Evolutionary conservation across 2,113 vertebrate genomes (phyloP), one percentile per base, ranked within the genome.

Genomic region (Pangasianodon hypophthalmus): DNA sequence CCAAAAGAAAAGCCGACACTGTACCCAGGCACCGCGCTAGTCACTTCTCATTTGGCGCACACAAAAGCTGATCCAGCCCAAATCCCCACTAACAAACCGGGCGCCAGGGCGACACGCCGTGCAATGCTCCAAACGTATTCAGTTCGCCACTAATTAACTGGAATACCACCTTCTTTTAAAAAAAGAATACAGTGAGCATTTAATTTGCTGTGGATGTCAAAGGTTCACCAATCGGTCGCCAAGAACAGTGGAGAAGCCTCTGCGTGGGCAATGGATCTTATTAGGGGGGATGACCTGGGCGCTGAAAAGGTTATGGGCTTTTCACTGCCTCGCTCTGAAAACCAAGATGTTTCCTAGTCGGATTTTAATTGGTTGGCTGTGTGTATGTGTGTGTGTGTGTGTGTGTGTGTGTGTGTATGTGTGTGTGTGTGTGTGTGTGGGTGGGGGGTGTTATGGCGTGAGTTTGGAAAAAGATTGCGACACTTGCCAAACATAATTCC

Each of bases 121-220:
- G 96, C 97, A 97, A 97, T 95, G 96, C 97, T 96, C 95, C 95
- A 92, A 58, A 95, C 96, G 95, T 96, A 96, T 97, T 97, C 97
- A 96, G 96, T 97, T 97, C 95, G 93, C 94, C 94, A 96, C 97
- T 98, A 98, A 99, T 99, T 99, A 98, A 98, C 98, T 98, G 96
- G 96, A 97, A 98, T 97, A 96, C 96, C 95, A 94, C 95, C 92
- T 95, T 94, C 93, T 94, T 95, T 93, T 95, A 41, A 84, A 84
- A 83, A 84, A 24, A 62, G 95, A 96, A 96, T 96, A 96, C 95
- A 97, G 96, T 96, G 95, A 96, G 95, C 97, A 98, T 98, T 99
- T 98, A 97, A 97, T 97, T 93, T 86, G 91, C 96, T 91, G 94
- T 97, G 96, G 95, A 95, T 97, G 97, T 97, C 96, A 97, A 96